phyloP scores from a whole-genome alignment of 2,888 invertebrate genomes.

The Lasioglossum calceatum region DNA sequence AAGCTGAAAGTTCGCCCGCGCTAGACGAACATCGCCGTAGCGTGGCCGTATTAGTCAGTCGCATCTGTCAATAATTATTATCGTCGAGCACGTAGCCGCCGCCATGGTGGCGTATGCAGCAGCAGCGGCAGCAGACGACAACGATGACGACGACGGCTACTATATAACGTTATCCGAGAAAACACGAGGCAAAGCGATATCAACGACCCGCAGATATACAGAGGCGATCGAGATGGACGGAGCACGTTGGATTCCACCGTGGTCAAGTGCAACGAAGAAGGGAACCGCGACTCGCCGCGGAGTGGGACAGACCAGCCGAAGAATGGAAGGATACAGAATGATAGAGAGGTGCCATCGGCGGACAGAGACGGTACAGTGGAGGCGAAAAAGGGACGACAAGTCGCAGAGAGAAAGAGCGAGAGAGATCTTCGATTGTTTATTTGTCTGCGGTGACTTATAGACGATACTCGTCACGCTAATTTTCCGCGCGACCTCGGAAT shows the following conservation, averaged over 20 bases:
- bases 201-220: constrained; percentile 72
- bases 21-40: constrained; percentile 43
- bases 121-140: constrained; percentile 51
- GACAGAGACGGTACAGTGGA: neutral
- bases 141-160: constrained; percentile 7
- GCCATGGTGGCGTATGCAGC: constrained; percentile 52
- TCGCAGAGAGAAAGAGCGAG: neutral
- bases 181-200: constrained; percentile 72
- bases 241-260: constrained; percentile 1
- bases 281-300: constrained; percentile 1
- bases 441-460: constrained; percentile 32
- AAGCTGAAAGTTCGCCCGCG: constrained; percentile 35
- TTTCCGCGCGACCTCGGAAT: constrained; percentile 47
- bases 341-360: neutral
- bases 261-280: constrained; percentile 11
- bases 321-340: constrained; percentile 10
- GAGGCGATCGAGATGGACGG: constrained; percentile 18
- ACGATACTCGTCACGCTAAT: constrained; percentile 39
- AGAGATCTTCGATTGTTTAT: constrained; percentile 44
- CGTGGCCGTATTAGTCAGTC: constrained; percentile 61
- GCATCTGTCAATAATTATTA: constrained; percentile 74
- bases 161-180: constrained; percentile 67
- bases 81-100: constrained; percentile 55
- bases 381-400: neutral
- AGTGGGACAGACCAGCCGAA: constrained; percentile 10